Base-by-base conservation (phyloP, 1,140 invertebrate species). In the Babylonia areolata region DNA sequence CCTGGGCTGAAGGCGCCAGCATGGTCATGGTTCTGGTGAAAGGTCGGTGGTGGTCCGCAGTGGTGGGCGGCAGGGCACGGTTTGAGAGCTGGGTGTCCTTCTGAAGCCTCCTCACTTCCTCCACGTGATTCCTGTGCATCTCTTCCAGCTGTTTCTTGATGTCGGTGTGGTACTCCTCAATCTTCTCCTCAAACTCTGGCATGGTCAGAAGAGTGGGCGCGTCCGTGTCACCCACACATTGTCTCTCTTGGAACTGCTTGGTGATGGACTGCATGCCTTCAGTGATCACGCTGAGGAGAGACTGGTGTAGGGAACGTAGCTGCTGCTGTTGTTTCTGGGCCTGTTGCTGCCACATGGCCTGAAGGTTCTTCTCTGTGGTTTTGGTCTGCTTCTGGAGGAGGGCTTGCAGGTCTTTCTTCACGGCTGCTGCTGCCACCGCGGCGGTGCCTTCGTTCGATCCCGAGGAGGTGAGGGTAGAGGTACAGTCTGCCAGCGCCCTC, bases 101-200 rank as follows among this genome's bases (percentile, higher is more conserved):
- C 81, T 83, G 58, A 12, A 87, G 42, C 35, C 81, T 82, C 39
- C n/a, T 46, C 31, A 87, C 81, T 42, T 87, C 86, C 54, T 78
- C 17, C 35, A 81, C n/a, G 58, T 87, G 86, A 28, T 81, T 71
- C 33, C 81, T n/a, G 79, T 87, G 83, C 35, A 87, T 69, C 31
- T 81, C 69, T 51, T 87, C 83, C 31, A 87, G 75, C 39, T 87
- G 86, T 40, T 87, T 78, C 33, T 87, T 87, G 28, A 87, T 37
- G 64, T 87, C 86, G 6, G 42, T 39, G 69, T 87, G 82, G 35
- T 84, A 85, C 33, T 81, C 54, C 42, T 84, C 83, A 75, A 87
- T 69, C 73, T 84, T 84, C 33, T 87, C 82, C 79, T 87, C 86
- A 81, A 87, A 87, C 54, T 69, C 64, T 28, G 86, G 86, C 42